These are phyloP conservation scores for Epizoanthus scotinus DNA, from an alignment of 92 coral and sea anemone genomes.

Conservation along the genomic window DNA sequence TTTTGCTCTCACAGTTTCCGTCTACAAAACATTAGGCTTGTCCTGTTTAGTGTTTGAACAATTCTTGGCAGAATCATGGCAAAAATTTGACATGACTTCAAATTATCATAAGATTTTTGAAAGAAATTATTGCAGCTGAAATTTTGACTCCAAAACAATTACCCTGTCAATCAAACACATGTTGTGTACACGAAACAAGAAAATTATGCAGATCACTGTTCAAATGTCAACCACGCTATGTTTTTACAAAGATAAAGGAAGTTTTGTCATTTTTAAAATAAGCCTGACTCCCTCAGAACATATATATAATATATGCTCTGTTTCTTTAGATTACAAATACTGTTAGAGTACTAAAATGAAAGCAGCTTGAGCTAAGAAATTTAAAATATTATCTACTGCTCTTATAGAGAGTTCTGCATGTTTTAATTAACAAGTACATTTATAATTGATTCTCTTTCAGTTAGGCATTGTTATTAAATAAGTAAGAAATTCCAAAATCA, in stretches of 20 bases:
- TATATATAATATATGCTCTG: not conserved
- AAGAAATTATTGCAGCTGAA: slow-evolving; percentile 24
- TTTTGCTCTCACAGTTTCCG: not conserved
- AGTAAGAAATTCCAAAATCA: no score
- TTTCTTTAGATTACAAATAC: not conserved
- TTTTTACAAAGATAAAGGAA: slow-evolving; percentile 8
- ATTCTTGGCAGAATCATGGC: not conserved
- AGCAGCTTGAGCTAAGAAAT: no score
- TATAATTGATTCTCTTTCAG: no score
- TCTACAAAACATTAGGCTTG: slow-evolving; percentile 2
- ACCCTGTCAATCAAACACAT: slow-evolving; percentile 23
- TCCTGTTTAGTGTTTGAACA: slow-evolving; percentile 7
- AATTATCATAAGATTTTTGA: slow-evolving; percentile 32
- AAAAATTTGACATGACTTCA: slow-evolving; percentile 16
- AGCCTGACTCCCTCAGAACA: slow-evolving; percentile 3
- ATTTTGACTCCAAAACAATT: slow-evolving; percentile 21
- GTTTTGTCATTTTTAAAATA: slow-evolving; percentile 22
- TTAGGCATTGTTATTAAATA: no score
- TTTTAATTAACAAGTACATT: no score
- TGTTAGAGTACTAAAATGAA: not conserved
- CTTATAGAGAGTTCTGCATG: no score
- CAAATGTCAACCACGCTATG: not conserved
- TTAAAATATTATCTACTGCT: no score
- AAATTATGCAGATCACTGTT: slow-evolving; percentile 21
- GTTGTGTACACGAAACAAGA: slow-evolving; percentile 35